phyloP scores from a whole-genome alignment of 1,140 invertebrate species.

The Drosophila parvula region DNA sequence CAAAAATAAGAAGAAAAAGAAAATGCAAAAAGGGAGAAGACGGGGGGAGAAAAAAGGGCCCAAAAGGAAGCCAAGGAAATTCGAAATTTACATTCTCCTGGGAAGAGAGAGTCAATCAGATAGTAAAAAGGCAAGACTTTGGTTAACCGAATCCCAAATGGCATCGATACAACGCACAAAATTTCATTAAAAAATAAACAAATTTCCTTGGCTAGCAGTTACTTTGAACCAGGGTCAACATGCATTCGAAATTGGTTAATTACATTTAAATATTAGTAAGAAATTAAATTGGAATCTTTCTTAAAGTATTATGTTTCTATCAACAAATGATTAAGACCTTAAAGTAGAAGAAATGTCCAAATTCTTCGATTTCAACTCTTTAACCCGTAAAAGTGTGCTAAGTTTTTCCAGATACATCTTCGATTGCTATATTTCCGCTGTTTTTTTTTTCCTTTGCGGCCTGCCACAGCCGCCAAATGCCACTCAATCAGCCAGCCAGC shows the following conservation, averaged over 20 bases:
- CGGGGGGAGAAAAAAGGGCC: not conserved
- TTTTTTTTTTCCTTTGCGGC: not conserved
- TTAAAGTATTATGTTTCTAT: too few relatives aligned
- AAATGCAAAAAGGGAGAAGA: not conserved
- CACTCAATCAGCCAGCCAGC: constrained; percentile 45
- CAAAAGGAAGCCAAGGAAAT: constrained; percentile 1
- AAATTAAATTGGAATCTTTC: too few relatives aligned
- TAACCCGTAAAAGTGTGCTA: constrained; percentile 40
- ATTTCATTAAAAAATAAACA: constrained; percentile 16
- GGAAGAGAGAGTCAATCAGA: constrained; percentile 38
- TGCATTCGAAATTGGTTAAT: not conserved
- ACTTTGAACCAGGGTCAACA: not conserved
- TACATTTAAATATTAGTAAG: not conserved
- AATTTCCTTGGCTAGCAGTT: not conserved
- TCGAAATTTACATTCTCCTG: constrained; percentile 46
- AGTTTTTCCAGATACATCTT: not conserved
- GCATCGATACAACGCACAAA: constrained; percentile 12
- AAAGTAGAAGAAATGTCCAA: too few relatives aligned
- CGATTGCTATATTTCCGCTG: constrained; percentile 16
- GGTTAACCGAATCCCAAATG: constrained; percentile 23
- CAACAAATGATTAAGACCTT: too few relatives aligned
- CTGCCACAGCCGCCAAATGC: constrained; percentile 20
- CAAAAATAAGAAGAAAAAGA: not conserved
- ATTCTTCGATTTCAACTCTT: not conserved
- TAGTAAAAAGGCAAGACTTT: constrained; percentile 2